phyloP scores from a whole-genome alignment of 2,113 vertebrate species.

The Beaufortia kweichowensis region DNA sequence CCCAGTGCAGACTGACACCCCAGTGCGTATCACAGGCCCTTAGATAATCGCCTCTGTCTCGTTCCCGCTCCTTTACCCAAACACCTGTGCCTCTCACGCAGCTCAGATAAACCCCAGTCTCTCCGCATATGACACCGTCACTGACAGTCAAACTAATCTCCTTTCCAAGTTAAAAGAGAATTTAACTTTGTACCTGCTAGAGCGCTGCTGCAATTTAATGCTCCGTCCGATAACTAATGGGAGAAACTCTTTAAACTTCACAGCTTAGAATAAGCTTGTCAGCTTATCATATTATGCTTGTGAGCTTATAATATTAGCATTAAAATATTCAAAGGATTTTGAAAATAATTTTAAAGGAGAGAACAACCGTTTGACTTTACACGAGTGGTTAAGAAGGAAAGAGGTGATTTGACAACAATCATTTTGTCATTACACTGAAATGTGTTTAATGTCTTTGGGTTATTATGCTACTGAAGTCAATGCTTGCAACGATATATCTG shows the following conservation, averaged over 20 bases:
- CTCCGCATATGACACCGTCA: constrained; percentile 70
- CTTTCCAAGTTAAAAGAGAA: constrained; percentile 69
- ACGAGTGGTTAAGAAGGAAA: constrained; percentile 44
- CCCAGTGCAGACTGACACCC: constrained; percentile 43
- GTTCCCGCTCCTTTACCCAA: constrained; percentile 45
- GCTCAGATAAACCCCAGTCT: constrained; percentile 49
- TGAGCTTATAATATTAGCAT: constrained; percentile 85
- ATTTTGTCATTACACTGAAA: constrained; percentile 4
- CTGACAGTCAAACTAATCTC: constrained; percentile 74
- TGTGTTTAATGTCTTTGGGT: constrained; percentile 13
- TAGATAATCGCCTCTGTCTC: constrained; percentile 53
- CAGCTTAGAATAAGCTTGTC: constrained; percentile 84
- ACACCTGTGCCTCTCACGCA: constrained; percentile 52
- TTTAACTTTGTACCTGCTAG: constrained; percentile 77
- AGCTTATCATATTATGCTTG: constrained; percentile 83
- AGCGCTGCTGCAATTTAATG: constrained; percentile 73
- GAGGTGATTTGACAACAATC: constrained; percentile 29
- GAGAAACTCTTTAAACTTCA: constrained; percentile 81
- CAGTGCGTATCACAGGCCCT: constrained; percentile 51
- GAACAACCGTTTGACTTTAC: constrained; percentile 70
- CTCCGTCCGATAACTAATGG: constrained; percentile 78
- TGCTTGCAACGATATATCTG: background rate
- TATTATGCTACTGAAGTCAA: background rate
- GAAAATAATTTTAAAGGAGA: constrained; percentile 76
- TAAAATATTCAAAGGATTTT: constrained; percentile 74